Conservation (phyloP, 2,888 invertebrate species). For the Leptinotarsa rubiginosa region DNA sequence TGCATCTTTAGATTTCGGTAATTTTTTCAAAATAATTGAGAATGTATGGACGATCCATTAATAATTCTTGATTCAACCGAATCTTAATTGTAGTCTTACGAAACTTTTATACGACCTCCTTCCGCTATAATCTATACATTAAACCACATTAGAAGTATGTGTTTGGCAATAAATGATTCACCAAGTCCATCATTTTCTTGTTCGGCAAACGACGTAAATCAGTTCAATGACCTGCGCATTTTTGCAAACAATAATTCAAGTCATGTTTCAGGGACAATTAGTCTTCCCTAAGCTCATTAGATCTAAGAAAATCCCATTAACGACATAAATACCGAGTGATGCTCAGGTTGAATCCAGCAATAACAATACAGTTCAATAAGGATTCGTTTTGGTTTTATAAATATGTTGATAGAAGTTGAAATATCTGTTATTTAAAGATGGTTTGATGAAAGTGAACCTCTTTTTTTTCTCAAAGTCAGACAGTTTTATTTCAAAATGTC, state of each 20-base stretch:
- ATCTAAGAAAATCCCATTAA: no score
- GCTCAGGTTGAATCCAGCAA: no score
- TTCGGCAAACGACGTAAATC: background rate
- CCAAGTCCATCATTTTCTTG: background rate
- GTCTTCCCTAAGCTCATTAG: no score
- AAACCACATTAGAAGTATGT: background rate
- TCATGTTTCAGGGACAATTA: background rate
- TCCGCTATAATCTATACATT: background rate
- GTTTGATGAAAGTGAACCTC: no score
- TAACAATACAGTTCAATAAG: no score
- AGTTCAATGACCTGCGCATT: background rate
- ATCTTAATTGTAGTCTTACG: background rate
- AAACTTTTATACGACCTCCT: background rate
- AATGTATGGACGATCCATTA: background rate
- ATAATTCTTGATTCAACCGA: background rate
- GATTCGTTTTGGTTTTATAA: no score
- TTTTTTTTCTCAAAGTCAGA: no score
- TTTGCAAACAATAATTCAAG: background rate
- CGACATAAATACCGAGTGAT: no score
- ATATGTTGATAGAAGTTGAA: no score
- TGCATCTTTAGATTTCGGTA: no score
- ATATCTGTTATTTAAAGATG: no score
- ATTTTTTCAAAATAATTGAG: background rate
- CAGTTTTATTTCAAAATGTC: no score
- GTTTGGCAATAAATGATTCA: constrained; percentile 8